Evolutionary conservation across 2,797 vertebrate genomes (phyloP).

Genomic region (Peromyscus attwateri): DNA sequence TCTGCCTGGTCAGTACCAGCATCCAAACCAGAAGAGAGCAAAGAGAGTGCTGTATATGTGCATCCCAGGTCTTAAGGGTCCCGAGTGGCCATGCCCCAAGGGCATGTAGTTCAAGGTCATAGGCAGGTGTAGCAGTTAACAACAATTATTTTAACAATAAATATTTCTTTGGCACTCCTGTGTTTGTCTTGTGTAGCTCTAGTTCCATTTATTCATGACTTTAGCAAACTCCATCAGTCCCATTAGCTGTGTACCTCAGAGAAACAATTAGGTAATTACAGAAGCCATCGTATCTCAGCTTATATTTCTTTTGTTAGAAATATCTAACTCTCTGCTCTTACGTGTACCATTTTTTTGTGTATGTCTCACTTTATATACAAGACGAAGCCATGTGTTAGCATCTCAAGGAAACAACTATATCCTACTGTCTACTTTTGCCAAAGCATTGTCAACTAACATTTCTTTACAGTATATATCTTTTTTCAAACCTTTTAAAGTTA

Average conservation of each 20-base stretch:
- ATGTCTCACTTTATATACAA: conserved; percentile 5
- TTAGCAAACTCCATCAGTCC: not conserved
- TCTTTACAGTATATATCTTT: not conserved
- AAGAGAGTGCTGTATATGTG: too few relatives aligned
- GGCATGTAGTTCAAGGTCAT: too few relatives aligned
- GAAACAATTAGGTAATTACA: not conserved
- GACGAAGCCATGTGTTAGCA: not conserved
- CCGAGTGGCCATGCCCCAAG: too few relatives aligned
- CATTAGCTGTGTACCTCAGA: not conserved
- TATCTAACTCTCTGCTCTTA: not conserved
- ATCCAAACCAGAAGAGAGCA: too few relatives aligned
- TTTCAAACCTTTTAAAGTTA: not conserved
- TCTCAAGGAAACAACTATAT: not conserved
- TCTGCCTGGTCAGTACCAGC: too few relatives aligned
- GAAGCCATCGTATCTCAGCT: not conserved
- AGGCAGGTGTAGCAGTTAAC: not conserved
- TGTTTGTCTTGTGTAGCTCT: not conserved
- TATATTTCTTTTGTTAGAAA: not conserved
- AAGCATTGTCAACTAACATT: not conserved
- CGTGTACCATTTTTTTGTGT: not conserved
- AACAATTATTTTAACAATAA: conserved; percentile 44
- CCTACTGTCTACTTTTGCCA: not conserved
- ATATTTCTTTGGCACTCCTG: not conserved
- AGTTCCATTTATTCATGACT: not conserved
- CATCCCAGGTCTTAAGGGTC: too few relatives aligned